phyloP scores from a whole-genome alignment of 2,113 vertebrate species.

The Hypanus sabinus region DNA sequence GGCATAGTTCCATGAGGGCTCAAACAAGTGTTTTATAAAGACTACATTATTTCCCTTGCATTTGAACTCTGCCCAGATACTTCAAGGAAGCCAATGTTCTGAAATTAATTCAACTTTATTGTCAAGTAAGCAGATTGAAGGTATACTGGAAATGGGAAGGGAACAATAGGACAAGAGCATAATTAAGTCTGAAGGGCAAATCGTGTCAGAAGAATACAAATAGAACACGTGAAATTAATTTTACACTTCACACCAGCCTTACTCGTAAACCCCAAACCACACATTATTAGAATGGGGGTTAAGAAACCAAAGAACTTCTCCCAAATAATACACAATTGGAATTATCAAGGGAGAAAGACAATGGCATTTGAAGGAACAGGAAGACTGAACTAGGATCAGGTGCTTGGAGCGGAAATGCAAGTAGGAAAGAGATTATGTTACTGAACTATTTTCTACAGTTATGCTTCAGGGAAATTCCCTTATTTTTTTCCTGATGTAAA shows the following conservation, averaged over 20 bases:
- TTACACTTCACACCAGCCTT: not conserved
- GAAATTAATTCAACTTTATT: no score
- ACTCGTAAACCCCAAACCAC: not conserved
- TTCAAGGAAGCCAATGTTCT: no score
- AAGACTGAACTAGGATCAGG: not conserved
- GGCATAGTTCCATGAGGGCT: no score
- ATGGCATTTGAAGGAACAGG: not conserved
- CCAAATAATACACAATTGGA: not conserved
- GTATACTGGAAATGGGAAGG: no score
- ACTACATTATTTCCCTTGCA: no score
- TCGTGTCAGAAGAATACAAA: not conserved
- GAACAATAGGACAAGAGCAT: no score
- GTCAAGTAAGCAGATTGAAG: no score
- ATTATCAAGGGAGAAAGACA: not conserved
- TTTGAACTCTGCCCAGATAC: no score
- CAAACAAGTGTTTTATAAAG: no score
- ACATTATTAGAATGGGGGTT: not conserved
- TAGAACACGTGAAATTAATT: no score
- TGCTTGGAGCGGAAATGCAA: not conserved
- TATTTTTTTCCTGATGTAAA: not conserved
- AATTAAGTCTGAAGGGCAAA: no score
- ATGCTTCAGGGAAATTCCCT: not conserved
- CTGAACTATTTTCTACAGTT: not conserved
- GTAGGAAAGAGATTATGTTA: not conserved
- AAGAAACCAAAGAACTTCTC: no score